Base-by-base conservation (phyloP, 2,113 vertebrate genomes). In the Mola mola region DNA sequence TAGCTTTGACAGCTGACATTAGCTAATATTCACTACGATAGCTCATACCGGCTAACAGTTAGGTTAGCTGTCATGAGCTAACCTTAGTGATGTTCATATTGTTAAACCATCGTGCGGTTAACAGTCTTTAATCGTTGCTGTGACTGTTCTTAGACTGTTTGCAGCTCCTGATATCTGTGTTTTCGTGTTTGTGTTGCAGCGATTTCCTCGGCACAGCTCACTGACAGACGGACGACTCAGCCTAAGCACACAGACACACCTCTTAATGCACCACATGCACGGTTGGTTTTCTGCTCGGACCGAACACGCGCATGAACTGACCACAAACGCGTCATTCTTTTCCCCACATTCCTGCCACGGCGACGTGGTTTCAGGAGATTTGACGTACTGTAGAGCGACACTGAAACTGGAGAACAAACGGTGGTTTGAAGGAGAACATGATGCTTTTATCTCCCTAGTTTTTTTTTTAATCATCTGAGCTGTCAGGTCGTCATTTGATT, bases 121-220 rank as follows among this genome's bases (percentile, higher is more conserved):
- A n/a, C n/a, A n/a, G n/a, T n/a, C n/a, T n/a, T n/a, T n/a, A n/a
- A n/a, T n/a, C n/a, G n/a, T n/a, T n/a, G n/a, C n/a, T n/a, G n/a
- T n/a, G n/a, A n/a, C n/a, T n/a, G n/a, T n/a, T n/a, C n/a, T n/a
- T n/a, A n/a, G n/a, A n/a, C n/a, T n/a, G n/a, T n/a, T n/a, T n/a
- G n/a, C n/a, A n/a, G n/a, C n/a, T n/a, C n/a, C n/a, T n/a, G n/a
- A n/a, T 69, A 11, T 65, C 28, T 37, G 3, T 5, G 0, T 49
- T 4, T 36, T 3, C 22, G 4, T 43, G 2, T 52, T 43, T 19
- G 65, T 52, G 2, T 83, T 67, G 16, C 78, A 93, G 92, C 58
- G 87, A 91, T 40, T 93, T 93, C 66, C 78, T 92, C 9, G 86
- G 83, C 36, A 47, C 76, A 2, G 34, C 78, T 51, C 48, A 37